Conservation (phyloP, 2,113 vertebrate species). For the Holacanthus passer region DNA sequence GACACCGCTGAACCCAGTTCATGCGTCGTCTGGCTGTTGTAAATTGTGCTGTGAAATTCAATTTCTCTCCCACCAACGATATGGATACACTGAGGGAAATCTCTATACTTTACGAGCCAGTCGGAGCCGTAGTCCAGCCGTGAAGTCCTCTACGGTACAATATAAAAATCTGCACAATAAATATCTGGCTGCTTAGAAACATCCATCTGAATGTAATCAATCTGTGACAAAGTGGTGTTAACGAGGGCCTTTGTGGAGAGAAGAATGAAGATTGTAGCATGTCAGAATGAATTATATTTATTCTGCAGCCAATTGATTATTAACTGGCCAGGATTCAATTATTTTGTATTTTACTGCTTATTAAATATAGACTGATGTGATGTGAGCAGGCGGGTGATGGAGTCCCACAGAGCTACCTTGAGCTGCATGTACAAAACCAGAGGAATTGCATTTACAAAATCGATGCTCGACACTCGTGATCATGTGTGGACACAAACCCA, state of each 20-base stretch:
- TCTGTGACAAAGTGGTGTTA: conserved; percentile 55
- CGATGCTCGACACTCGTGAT: conserved; percentile 21
- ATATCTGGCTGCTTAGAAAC: conserved; percentile 71
- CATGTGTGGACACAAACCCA: conserved; percentile 51
- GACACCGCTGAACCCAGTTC: conserved; percentile 45
- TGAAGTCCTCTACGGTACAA: conserved; percentile 65
- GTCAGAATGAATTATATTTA: conserved; percentile 16
- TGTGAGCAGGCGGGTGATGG: background rate
- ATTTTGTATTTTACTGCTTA: conserved; percentile 12
- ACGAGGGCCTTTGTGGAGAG: conserved; percentile 5
- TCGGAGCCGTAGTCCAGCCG: conserved; percentile 57
- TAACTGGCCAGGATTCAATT: background rate
- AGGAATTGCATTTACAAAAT: conserved; percentile 29
- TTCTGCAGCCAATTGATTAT: conserved; percentile 38
- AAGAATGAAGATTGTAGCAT: background rate
- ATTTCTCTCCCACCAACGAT: conserved; percentile 54
- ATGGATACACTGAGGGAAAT: conserved; percentile 58
- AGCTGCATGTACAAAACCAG: background rate
- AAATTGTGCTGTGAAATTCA: conserved; percentile 71
- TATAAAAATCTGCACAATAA: conserved; percentile 71
- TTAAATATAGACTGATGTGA: conserved; percentile 7
- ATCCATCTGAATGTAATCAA: conserved; percentile 55
- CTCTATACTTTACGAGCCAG: conserved; percentile 64
- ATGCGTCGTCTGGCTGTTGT: conserved; percentile 56
- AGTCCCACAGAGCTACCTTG: background rate